Evolutionary conservation across 2,113 vertebrate genomes (phyloP).

Genomic region (Hypocryptadius cinnamomeus): DNA sequence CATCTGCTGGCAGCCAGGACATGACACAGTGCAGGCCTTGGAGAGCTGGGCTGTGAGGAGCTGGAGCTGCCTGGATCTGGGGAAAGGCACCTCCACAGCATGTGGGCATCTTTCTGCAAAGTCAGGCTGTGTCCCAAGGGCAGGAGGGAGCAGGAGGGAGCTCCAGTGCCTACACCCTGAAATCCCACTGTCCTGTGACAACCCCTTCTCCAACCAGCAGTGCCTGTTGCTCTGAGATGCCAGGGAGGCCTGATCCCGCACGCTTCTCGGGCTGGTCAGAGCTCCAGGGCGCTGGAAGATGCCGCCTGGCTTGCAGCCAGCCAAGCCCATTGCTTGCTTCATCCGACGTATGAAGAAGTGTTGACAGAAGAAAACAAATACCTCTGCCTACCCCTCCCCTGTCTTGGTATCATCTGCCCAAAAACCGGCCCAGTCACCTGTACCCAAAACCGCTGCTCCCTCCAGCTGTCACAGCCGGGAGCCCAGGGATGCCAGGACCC

Average conservation of each 20-base stretch:
- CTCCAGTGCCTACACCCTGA: rapidly evolving
- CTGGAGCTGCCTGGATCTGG: not conserved
- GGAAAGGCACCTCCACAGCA: not conserved
- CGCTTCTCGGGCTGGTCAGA: not conserved
- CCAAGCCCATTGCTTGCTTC: not conserved
- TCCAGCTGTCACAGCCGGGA: not conserved
- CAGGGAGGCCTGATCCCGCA: not conserved
- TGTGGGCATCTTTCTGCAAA: not conserved
- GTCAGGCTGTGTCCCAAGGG: not conserved
- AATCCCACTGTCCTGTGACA: not conserved
- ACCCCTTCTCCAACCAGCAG: not conserved
- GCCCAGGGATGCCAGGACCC: not conserved
- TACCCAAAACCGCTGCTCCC: rapidly evolving
- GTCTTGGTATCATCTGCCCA: not conserved
- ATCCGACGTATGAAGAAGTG: constrained; percentile 10
- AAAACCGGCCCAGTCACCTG: not conserved
- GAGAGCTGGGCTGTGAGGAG: not conserved
- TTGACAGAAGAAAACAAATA: constrained; percentile 9
- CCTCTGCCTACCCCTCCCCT: not conserved
- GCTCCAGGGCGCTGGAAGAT: not conserved
- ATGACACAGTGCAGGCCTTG: not conserved
- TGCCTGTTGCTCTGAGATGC: not conserved
- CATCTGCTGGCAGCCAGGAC: not conserved
- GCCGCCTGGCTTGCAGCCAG: not conserved
- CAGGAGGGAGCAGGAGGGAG: not conserved